Conservation (phyloP, 2,888 invertebrate genomes). For the Callimorpha dominula region DNA sequence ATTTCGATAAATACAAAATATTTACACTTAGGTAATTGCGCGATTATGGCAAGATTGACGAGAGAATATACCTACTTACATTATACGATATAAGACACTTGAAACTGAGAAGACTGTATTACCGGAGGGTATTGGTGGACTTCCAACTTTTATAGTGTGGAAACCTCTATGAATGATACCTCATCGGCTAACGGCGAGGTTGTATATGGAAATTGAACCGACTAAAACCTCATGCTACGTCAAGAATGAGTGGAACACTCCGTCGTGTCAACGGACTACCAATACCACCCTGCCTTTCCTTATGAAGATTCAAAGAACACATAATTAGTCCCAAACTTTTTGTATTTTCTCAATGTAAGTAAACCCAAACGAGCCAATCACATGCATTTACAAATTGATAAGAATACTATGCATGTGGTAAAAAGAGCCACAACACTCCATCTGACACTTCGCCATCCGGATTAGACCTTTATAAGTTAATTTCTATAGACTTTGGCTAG, state of each 20-base stretch:
- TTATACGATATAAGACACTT: not conserved
- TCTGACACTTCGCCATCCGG: not conserved
- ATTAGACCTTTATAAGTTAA: not conserved
- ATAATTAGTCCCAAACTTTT: too few species aligned
- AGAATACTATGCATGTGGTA: not conserved
- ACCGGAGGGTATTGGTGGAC: too few species aligned
- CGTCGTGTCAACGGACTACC: too few species aligned
- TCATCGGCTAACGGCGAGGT: not conserved
- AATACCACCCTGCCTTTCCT: too few species aligned
- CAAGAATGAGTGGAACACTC: too few species aligned
- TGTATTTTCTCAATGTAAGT: too few species aligned
- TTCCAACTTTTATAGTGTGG: too few species aligned
- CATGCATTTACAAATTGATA: too few species aligned
- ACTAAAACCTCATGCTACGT: too few species aligned
- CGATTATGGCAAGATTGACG: not conserved
- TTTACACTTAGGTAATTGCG: constrained; percentile 5
- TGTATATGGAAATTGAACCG: not conserved
- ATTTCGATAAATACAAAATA: constrained; percentile 10
- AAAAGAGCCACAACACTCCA: not conserved
- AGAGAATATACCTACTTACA: not conserved
- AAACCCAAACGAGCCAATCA: too few species aligned
- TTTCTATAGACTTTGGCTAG: not conserved
- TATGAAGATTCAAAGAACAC: too few species aligned
- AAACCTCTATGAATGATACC: not conserved
- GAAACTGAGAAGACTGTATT: not conserved